Evolutionary conservation across 2,113 vertebrate species (phyloP).

Genomic region (Triplophysa rosa): DNA sequence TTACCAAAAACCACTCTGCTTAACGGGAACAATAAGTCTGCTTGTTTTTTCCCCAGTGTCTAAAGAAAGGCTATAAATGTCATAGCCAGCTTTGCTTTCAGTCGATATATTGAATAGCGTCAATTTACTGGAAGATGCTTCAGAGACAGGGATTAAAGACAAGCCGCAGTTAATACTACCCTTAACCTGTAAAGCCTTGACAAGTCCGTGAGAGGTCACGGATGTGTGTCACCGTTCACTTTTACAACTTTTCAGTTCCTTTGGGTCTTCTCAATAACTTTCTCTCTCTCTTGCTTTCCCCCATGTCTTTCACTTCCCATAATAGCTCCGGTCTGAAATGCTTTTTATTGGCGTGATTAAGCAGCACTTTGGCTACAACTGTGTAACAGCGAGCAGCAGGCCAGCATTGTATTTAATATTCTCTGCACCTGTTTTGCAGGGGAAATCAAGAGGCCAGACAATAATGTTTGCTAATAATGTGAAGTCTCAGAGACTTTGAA

Average conservation of each 20-base stretch:
- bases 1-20: background rate
- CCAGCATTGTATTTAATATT: background rate
- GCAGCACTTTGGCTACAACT: background rate
- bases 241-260: conserved; percentile 7
- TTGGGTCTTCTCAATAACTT: background rate
- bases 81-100: conserved; percentile 16
- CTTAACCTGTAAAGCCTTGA: conserved; percentile 8
- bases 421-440: background rate
- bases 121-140: conserved; percentile 34
- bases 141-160: conserved; percentile 16
- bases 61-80: conserved; percentile 20
- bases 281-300: no score
- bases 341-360: conserved; percentile 18
- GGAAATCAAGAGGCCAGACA: background rate
- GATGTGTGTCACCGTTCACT: background rate
- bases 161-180: background rate
- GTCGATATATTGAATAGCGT: background rate
- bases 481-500: background rate
- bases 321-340: conserved; percentile 1
- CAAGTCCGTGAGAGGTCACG: conserved; percentile 10
- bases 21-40: conserved; percentile 5
- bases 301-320: background rate
- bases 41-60: conserved; percentile 1
- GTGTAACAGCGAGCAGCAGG: background rate
- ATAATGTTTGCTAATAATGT: background rate